Base-by-base conservation (phyloP, 2,888 invertebrate species). In the Pilophorus perplexus region DNA sequence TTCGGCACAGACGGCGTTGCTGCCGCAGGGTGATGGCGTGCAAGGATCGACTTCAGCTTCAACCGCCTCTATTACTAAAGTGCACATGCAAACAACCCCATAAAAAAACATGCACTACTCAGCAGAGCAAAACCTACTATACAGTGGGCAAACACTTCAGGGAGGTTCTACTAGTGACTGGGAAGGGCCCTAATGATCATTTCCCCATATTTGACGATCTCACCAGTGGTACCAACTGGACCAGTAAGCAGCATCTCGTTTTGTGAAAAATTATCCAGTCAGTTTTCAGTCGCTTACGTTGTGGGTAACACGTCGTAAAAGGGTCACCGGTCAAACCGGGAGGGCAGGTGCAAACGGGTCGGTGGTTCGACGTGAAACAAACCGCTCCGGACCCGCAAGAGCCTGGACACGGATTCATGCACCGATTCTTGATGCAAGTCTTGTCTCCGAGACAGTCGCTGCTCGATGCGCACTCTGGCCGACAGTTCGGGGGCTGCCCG, bases 401-500 rank as follows among this genome's bases (percentile, higher is more conserved):
- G 27, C 88, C 69, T 3, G 84, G 84, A 73, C 92, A 92, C 2
- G 92, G 91, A 77, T 92, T 88, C 72, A 82, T 80, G 75, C 89
- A 89, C 79, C 87, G 88, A 74, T 85, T 84, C 76, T 86, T 84
- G 12, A 85, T 81, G 74, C 90, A 90, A 3, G 89, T 88, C 73
- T 82, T 78, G 74, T 87, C 82, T 55, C 85, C 84, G 2, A 88
- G 82, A 76, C 93, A 93, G 74, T 93, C 92, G 0, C 90, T 86
- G 76, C 89, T 92, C 1, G 75, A 62, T 18, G 74, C 71, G 70
- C 78, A 79, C 71, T 77, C 77, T 4, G 76, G 76, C 14, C 76
- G 73, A 64, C 75, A 75, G 37, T 74, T 73, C 16, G 75, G 75
- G 5, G 77, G 77, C 67, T 73, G 74, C 23, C 77, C 77, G n/a